Conservation (phyloP, 2,113 vertebrate species). For the Suricata suricatta region DNA sequence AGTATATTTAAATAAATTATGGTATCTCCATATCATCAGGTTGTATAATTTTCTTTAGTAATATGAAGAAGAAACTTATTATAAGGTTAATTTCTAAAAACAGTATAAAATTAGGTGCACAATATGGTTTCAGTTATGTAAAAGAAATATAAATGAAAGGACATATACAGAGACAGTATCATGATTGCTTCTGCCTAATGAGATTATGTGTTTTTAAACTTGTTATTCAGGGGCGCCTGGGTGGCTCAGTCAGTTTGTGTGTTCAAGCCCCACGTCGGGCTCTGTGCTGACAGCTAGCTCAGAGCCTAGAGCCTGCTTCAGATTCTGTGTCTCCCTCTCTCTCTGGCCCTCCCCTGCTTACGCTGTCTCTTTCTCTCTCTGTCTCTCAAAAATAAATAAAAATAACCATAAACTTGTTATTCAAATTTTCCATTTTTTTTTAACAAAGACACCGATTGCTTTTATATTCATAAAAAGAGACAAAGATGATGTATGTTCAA, state of each 20-base stretch:
- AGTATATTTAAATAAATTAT: constrained; percentile 36
- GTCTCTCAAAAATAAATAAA: too few species aligned
- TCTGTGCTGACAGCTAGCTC: too few species aligned
- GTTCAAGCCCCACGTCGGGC: too few species aligned
- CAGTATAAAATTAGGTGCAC: background rate
- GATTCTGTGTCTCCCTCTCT: too few species aligned
- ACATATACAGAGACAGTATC: background rate
- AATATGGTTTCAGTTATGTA: background rate
- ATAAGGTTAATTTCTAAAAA: constrained; percentile 33
- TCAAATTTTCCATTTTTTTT: constrained; percentile 56
- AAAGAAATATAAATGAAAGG: constrained; percentile 49
- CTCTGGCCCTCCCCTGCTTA: too few species aligned
- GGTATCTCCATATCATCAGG: background rate
- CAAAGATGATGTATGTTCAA: constrained; percentile 49
- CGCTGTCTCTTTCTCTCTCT: too few species aligned
- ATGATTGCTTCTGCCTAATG: background rate
- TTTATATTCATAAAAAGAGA: constrained; percentile 54
- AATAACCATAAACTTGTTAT: background rate
- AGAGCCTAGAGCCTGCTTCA: too few species aligned
- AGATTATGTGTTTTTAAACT: constrained; percentile 4
- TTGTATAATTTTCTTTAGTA: constrained; percentile 22
- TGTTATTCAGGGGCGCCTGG: background rate
- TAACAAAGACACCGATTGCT: background rate
- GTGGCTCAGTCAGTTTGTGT: too few species aligned
- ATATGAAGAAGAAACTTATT: background rate